Percentiles rank a stretch among this genome's conserved stretches.
Conservation (phyloP, 1,140 invertebrate species). For the Microplitis demolitor region DNA sequence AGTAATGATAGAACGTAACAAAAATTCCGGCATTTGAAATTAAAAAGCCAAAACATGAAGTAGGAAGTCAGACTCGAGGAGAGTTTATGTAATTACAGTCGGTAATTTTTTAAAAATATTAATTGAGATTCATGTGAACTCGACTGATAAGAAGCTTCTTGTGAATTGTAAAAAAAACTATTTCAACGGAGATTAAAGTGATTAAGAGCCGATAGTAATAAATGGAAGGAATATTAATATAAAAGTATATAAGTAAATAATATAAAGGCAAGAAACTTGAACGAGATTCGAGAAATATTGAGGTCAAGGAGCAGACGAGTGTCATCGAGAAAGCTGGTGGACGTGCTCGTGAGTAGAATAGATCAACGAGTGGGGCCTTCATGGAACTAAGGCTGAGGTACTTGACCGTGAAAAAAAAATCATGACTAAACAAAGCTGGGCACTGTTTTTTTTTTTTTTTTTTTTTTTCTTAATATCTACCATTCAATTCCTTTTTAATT, state of each 20-base stretch:
- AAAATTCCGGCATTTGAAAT: conserved; percentile 3
- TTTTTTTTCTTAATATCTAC: neutral
- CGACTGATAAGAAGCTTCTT: no score
- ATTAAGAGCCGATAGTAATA: neutral
- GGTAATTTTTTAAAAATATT: no score
- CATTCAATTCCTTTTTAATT: neutral
- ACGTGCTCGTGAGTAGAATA: conserved; percentile 23
- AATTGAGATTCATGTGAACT: no score
- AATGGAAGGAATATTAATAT: neutral
- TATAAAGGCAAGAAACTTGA: neutral
- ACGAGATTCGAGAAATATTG: conserved; percentile 17
- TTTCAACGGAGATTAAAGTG: no score
- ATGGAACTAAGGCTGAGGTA: conserved; percentile 43
- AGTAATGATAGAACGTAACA: conserved; percentile 12
- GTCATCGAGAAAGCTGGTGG: conserved; percentile 15
- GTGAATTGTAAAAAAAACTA: no score
- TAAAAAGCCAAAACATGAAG: neutral
- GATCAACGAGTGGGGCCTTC: conserved; percentile 20
- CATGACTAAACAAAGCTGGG: conserved; percentile 4
- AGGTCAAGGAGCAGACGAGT: conserved; percentile 26
- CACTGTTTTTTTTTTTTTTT: neutral
- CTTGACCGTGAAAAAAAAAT: conserved; percentile 60
- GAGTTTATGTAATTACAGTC: conserved; percentile 12
- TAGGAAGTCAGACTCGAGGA: conserved; percentile 22
- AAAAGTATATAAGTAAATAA: neutral